Conservation (phyloP, 30 jellyfish, hydroid and myxozoan species). For the Nemopilema nomurai region DNA sequence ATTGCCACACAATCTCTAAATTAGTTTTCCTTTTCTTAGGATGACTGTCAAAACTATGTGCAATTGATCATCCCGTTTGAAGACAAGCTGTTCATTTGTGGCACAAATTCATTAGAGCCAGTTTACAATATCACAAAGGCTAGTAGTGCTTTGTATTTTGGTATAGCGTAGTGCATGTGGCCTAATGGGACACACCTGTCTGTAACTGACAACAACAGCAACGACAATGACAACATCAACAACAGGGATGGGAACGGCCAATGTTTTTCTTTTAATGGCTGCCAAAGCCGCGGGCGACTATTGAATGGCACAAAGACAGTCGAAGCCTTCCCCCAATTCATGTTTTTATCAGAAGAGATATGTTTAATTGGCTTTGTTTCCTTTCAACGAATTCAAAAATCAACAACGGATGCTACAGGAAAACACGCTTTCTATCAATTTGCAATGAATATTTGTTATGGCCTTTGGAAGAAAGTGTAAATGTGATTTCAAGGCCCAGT, state of each 20-base stretch:
- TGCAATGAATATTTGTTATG: too few species aligned
- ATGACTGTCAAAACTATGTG: constrained; percentile 63
- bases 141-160: too few species aligned
- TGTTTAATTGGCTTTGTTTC: background rate
- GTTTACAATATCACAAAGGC: constrained; percentile 71
- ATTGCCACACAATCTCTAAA: background rate
- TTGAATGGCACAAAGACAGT: background rate
- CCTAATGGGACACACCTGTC: too few species aligned
- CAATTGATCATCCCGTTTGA: constrained; percentile 47
- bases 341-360: background rate
- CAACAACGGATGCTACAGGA: background rate
- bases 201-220: too few species aligned
- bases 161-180: too few species aligned
- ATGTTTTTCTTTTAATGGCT: background rate
- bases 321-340: background rate
- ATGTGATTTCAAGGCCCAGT: background rate
- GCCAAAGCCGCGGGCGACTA: background rate
- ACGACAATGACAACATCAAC: too few species aligned
- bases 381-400: background rate
- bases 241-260: too few species aligned
- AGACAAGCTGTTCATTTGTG: constrained; percentile 71
- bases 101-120: constrained; percentile 64
- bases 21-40: constrained; percentile 19
- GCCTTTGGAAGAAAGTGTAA: background rate
- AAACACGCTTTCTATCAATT: background rate